These are phyloP conservation scores for Tillus elongatus DNA, from an alignment of 2,888 invertebrate species.

Conservation along the genomic window DNA sequence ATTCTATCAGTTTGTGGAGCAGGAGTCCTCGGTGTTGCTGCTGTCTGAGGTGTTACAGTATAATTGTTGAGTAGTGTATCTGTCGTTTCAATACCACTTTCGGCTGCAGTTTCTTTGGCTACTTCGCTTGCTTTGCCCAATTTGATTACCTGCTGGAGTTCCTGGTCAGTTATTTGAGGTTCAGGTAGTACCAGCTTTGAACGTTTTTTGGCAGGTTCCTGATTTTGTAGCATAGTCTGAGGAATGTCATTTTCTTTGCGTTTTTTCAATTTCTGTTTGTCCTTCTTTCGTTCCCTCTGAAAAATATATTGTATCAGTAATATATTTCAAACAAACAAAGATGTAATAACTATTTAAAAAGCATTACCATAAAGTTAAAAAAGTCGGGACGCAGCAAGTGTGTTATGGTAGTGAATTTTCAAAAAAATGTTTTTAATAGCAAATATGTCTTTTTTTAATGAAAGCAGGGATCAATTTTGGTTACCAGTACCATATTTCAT, in stretches of 20 bases:
- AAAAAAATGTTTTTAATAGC: background rate
- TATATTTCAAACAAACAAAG: slow-evolving; percentile 3
- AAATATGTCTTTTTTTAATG: no score
- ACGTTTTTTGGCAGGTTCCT: slow-evolving; percentile 84
- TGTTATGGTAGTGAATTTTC: background rate
- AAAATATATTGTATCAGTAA: no score
- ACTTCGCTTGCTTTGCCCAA: slow-evolving; percentile 83
- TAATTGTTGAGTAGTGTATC: slow-evolving; percentile 88
- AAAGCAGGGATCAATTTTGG: no score
- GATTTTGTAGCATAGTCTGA: slow-evolving; percentile 74
- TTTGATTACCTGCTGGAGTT: slow-evolving; percentile 85
- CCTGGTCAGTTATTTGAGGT: slow-evolving; percentile 93
- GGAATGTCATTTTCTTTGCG: slow-evolving; percentile 95
- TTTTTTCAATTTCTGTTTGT: slow-evolving; percentile 90
- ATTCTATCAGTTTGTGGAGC: slow-evolving; percentile 73
- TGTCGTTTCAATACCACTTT: slow-evolving; percentile 66
- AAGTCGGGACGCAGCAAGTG: no score
- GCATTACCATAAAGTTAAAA: no score
- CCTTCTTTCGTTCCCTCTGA: slow-evolving; percentile 82
- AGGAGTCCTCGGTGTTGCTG: slow-evolving; percentile 76
- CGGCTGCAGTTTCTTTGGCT: slow-evolving; percentile 79
- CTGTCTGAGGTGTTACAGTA: slow-evolving; percentile 61
- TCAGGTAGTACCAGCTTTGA: slow-evolving; percentile 93
- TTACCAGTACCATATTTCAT: no score
- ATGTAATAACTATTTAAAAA: no score